Evolutionary conservation across 2,888 invertebrate species (phyloP), one percentile per base, ranked within the genome.

Genomic region (Podotricha telesiphe): DNA sequence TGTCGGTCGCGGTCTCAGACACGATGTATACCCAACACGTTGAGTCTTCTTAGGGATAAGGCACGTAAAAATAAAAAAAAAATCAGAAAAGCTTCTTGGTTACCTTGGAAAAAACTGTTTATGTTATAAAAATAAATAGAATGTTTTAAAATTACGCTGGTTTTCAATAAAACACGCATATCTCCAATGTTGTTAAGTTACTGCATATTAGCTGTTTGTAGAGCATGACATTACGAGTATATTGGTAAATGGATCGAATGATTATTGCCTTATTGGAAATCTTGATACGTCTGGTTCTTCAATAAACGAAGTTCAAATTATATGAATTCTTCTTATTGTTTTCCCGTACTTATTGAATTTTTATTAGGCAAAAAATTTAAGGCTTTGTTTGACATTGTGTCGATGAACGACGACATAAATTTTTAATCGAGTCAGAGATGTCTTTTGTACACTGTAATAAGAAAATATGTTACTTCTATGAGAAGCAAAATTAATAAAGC

Each of bases 251-350:
- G 28, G 34, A 53, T 53, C 53, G 53, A 34, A 34, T 53, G n/a
- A 51, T 51, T 51, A 51, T 51, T 8, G 15, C 20, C 28, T 53
- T 53, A 53, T 53, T 53, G 34, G 34, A 53, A 53, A 53, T 53
- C 53, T 53, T 53, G 34, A 34, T 53, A 53, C 34, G 17, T 53
- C 34, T 53, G 17, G 34, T 34, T 53, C n/a, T 34, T 28, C n/a
- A 34, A 53, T 17, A 34, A 28, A 53, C 7, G 10, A 28, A 8
- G 13, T 58, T 58, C 15, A 42, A 13, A 13, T 42, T 58, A 40
- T 53, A 34, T 53, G 34, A 17, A 34, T 53, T 53, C n/a, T n/a
- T n/a, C 3, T n/a, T 17, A 34, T 53, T 34, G n/a, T 11, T 53
- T 53, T 17, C 10, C 34, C 34, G 1, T n/a, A 51, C 15, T 15